These are phyloP conservation scores for Xenotilapia longispinis DNA, from an alignment of 2,113 vertebrate genomes.

Conservation along the genomic window DNA sequence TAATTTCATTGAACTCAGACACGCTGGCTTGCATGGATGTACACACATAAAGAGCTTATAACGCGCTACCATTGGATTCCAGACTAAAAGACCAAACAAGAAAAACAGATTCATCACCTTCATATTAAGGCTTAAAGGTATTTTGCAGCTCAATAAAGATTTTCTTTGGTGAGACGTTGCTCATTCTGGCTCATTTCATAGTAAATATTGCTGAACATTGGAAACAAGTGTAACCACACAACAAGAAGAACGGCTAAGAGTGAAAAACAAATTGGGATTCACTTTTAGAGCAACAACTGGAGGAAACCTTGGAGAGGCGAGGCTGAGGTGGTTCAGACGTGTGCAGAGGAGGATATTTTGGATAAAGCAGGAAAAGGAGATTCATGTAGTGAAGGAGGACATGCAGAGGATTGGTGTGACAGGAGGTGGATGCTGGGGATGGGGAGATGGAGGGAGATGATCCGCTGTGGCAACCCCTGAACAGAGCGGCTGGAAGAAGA, in stretches of 20 bases:
- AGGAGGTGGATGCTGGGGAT: background rate
- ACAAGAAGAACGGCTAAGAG: background rate
- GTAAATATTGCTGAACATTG: background rate
- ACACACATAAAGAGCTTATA: background rate
- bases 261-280: background rate
- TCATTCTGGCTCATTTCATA: background rate
- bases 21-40: background rate
- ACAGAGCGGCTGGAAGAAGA: background rate
- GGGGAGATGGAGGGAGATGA: background rate
- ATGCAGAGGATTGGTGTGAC: background rate
- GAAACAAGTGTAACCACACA: background rate
- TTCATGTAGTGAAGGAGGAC: background rate
- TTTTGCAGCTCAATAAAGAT: background rate
- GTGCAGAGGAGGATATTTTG: background rate
- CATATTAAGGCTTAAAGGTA: background rate
- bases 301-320: rapidly evolving
- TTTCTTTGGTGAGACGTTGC: background rate
- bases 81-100: background rate
- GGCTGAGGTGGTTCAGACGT: background rate
- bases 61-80: background rate
- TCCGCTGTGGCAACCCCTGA: rapidly evolving
- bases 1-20: background rate
- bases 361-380: background rate
- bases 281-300: background rate
- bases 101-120: background rate